A percentile compares a stretch with the other conserved stretches of the same genome.
These are phyloP conservation scores for Penelope pileata DNA, from an alignment of 2,113 vertebrate species.

Conservation along the genomic window DNA sequence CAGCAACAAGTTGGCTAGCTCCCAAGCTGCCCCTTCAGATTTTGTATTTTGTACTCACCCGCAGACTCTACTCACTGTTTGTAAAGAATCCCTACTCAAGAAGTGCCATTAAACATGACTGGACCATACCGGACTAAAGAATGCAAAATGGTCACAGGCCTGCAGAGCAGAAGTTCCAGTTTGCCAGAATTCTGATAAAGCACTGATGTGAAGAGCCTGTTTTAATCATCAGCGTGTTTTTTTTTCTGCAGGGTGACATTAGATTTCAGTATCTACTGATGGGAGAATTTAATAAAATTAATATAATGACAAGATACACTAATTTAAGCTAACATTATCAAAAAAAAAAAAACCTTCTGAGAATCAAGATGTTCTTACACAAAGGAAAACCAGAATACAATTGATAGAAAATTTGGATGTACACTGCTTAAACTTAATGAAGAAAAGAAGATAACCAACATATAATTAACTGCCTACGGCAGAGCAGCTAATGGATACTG, in stretches of 20 bases:
- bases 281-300: not conserved
- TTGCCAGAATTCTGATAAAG: not conserved
- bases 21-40: not conserved
- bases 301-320: not conserved
- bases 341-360: constrained; percentile 9
- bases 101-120: not conserved
- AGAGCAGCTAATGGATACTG: constrained; percentile 32
- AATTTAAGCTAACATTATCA: constrained; percentile 5
- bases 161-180: not conserved
- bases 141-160: not conserved
- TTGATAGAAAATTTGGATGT: not conserved
- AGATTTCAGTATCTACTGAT: not conserved
- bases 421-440: constrained; percentile 23
- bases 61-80: not conserved
- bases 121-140: not conserved
- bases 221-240: not conserved
- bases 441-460: constrained; percentile 13
- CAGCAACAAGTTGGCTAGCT: not conserved
- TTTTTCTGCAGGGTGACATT: not conserved
- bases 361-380: constrained; percentile 18
- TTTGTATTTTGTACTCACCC: not conserved
- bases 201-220: not conserved
- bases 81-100: not conserved
- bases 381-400: constrained; percentile 8
- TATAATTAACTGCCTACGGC: constrained; percentile 41